phyloP scores from a whole-genome alignment of 1,140 invertebrate genomes.

The Zophobas atratus region DNA sequence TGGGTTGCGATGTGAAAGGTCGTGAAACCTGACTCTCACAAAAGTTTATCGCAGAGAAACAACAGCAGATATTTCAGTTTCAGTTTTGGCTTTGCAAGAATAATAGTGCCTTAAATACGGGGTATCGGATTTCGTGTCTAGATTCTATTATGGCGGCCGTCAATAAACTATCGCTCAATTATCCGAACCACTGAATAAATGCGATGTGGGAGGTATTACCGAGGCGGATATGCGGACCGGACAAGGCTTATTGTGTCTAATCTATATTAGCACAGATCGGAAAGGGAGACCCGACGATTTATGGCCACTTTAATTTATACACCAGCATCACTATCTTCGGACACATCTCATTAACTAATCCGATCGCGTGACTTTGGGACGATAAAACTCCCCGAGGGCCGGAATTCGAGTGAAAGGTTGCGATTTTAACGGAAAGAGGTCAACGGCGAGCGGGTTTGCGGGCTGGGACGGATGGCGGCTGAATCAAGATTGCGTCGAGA shows the following conservation, averaged over 20 bases:
- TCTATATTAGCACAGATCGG: constrained; percentile 30
- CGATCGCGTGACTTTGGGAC: constrained; percentile 11
- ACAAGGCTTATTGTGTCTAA: constrained; percentile 27
- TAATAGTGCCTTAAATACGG: too few relatives aligned
- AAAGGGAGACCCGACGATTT: constrained; percentile 17
- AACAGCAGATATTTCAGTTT: too few relatives aligned
- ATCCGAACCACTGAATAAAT: constrained; percentile 14
- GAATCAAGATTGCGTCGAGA: too few relatives aligned
- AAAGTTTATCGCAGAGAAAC: too few relatives aligned
- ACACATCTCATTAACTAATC: constrained; percentile 45
- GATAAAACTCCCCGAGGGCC: constrained; percentile 27
- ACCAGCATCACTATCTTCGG: constrained; percentile 31
- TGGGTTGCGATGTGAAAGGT: too few relatives aligned
- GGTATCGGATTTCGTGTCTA: too few relatives aligned
- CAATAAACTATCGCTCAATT: background rate
- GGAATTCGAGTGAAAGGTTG: background rate
- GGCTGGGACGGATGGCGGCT: too few relatives aligned
- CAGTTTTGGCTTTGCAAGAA: too few relatives aligned
- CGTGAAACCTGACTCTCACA: too few relatives aligned
- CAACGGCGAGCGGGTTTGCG: too few relatives aligned
- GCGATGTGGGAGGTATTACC: background rate
- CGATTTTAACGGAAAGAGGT: background rate
- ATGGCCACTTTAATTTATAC: constrained; percentile 43
- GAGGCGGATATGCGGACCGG: constrained; percentile 13
- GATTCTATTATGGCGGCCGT: background rate